phyloP scores from a whole-genome alignment of 2,113 vertebrate genomes.

The Cricetomys ansorgei region DNA sequence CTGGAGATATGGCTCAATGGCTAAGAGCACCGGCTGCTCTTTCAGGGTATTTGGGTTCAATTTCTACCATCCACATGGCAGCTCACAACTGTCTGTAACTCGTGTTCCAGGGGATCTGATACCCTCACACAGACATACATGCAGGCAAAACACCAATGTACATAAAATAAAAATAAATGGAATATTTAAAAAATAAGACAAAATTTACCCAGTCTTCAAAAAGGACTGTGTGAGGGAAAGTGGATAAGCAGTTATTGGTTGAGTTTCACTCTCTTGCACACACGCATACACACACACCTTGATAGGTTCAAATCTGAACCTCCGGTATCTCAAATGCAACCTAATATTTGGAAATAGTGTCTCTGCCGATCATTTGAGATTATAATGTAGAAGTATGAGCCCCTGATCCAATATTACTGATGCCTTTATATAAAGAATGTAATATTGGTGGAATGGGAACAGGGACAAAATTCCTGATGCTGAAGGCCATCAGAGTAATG shows the following conservation, averaged over 20 bases:
- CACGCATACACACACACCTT: background rate
- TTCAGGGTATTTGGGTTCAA: no score
- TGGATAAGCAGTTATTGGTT: background rate
- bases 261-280: no score
- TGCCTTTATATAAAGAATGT: constrained; percentile 16
- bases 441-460: background rate
- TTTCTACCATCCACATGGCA: no score
- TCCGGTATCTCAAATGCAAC: background rate
- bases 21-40: no score
- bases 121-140: no score
- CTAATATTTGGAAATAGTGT: constrained; percentile 25
- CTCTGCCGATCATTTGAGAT: background rate
- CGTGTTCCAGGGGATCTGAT: no score
- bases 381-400: background rate
- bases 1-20: no score
- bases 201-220: background rate
- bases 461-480: background rate
- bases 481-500: background rate
- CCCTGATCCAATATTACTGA: background rate
- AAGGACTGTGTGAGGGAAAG: no score
- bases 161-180: no score
- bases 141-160: no score
- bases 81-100: no score
- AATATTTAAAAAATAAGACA: no score
- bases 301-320: background rate